These are phyloP conservation scores for Athalia circularis DNA, from an alignment of 2,888 invertebrate species.

Conservation along the genomic window DNA sequence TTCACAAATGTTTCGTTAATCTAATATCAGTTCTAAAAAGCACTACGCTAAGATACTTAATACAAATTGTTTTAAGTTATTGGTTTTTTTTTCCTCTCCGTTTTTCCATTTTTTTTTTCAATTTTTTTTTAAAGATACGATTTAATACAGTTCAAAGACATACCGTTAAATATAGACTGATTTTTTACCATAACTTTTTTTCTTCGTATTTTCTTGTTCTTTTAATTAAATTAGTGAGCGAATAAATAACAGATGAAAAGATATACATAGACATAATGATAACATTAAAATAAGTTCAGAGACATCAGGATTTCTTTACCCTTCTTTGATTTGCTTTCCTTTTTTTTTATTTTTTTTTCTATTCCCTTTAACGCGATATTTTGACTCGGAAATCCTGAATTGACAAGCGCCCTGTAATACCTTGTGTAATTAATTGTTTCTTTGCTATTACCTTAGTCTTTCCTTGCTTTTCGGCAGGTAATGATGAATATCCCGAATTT, in stretches of 20 bases:
- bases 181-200: background rate
- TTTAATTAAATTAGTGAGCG: background rate
- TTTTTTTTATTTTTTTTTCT: no score
- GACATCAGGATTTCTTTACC: background rate
- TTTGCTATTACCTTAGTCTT: no score
- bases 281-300: conserved; percentile 12
- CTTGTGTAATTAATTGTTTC: no score
- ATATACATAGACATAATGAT: background rate
- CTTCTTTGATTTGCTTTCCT: background rate
- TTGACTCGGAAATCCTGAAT: no score
- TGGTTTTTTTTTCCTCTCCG: background rate
- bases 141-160: no score
- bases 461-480: no score
- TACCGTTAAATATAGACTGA: no score
- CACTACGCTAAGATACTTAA: conserved; percentile 61
- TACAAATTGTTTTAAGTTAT: conserved; percentile 33
- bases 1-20: conserved; percentile 55
- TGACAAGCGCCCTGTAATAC: no score
- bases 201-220: background rate
- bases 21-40: conserved; percentile 63
- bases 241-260: conserved; percentile 28
- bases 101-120: background rate
- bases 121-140: background rate
- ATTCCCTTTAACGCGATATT: background rate
- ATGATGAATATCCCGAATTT: no score